A percentile compares a stretch with the other conserved stretches of the same genome.
Conservation (phyloP, 1,140 invertebrate genomes). For the Lethocerus indicus region DNA sequence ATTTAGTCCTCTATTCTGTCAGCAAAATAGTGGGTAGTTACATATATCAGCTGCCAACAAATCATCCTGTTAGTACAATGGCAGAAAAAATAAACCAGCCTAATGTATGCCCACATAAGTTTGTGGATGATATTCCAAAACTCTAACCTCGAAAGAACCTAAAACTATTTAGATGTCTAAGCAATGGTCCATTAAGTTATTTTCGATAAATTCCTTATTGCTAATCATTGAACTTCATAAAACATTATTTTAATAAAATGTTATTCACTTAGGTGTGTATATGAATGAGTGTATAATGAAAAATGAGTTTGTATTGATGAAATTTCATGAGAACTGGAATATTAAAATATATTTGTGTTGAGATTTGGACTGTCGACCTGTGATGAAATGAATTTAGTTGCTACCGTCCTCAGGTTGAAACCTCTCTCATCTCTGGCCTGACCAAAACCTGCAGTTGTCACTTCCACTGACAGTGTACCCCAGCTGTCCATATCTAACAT, state of each 20-base stretch:
- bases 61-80: too few species aligned
- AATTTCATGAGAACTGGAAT: neutral
- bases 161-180: too few species aligned
- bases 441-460: constrained; percentile 9
- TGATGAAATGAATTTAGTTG: neutral
- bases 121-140: too few species aligned
- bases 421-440: constrained; percentile 5
- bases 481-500: constrained; percentile 10
- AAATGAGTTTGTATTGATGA: neutral
- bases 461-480: constrained; percentile 12
- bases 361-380: neutral
- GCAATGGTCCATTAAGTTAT: too few species aligned
- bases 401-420: neutral
- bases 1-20: too few species aligned
- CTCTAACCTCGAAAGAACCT: too few species aligned
- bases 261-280: neutral
- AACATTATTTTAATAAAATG: neutral
- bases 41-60: too few species aligned
- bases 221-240: too few species aligned
- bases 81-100: too few species aligned
- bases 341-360: neutral
- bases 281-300: neutral
- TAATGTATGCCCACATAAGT: too few species aligned
- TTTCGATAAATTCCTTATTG: too few species aligned
- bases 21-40: too few species aligned